Percentiles rank a stretch among this genome's conserved stretches.
Evolutionary conservation across 2,113 vertebrate genomes (phyloP).

Genomic region (Empidonax traillii): DNA sequence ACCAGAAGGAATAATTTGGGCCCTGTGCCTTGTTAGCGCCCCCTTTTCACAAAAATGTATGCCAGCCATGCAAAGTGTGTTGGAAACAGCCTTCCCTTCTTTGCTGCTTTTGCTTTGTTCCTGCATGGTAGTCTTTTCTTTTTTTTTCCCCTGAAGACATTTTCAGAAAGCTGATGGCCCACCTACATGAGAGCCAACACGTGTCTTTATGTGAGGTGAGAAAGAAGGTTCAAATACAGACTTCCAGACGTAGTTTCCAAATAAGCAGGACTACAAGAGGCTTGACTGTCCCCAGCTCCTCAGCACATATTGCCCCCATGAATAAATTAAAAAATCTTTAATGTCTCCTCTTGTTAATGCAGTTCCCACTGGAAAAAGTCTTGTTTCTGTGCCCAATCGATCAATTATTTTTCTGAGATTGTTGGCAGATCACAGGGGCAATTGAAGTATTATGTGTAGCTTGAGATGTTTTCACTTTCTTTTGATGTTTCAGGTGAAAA

Average conservation of each 20-base stretch:
- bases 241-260: neutral
- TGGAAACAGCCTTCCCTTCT: neutral
- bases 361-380: neutral
- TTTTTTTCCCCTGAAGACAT: neutral
- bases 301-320: neutral
- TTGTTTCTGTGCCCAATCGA: neutral
- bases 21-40: neutral
- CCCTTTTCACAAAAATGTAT: neutral
- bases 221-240: neutral
- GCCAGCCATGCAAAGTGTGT: neutral
- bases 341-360: neutral
- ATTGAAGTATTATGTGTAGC: neutral
- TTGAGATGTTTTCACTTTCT: neutral
- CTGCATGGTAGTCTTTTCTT: rapidly evolving
- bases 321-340: neutral
- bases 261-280: neutral
- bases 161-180: neutral
- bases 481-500: slow-evolving; percentile 31
- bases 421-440: neutral
- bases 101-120: neutral
- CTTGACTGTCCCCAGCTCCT: neutral
- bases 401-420: neutral
- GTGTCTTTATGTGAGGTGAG: neutral
- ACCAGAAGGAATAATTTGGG: neutral
- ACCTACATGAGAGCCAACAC: rapidly evolving